Evolutionary conservation across 2,797 vertebrate genomes (phyloP), one percentile per base, ranked within the genome.

Genomic region (Lithobates pipiens): DNA sequence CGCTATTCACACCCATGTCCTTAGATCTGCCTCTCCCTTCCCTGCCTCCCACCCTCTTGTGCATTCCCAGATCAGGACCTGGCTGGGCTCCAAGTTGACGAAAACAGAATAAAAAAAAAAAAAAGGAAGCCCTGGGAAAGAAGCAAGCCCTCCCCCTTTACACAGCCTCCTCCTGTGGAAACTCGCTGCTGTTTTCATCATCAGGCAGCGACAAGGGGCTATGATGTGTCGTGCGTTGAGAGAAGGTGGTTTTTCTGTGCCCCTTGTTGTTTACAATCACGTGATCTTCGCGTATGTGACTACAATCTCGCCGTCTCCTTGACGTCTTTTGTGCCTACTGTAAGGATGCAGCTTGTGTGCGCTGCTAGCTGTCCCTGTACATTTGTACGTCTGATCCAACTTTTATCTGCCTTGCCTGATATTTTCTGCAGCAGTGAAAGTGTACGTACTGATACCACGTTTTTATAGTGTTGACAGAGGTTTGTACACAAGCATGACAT

Each of bases 31-130:
- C 78, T 29, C 29, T 69, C 67, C 69, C 71, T 42, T 32, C 61
- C 72, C 57, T 67, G 16, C 73, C 67, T 57, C 67, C 73, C 85
- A 39, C 68, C 78, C 78, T 39, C 68, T n/a, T 23, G 74, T 82
- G 80, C 85, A 86, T 83, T 86, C 80, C 76, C 76, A 83, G 69
- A 86, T 63, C 85, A 83, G 80, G 27, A 74, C 76, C 70, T 86
- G 85, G 85, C 85, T 29, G n/a, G 21, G 54, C 42, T 74, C 85
- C 85, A 83, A 86, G 75, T 75, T 78, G 69, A 83, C 69, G 76
- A 83, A 83, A 86, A 86, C 85, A 83, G 85, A 75, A 50, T 75
- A 78, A 76, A 76, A 61, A 36, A 32, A 34, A n/a, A n/a, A n/a
- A 36, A 85, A 76, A 83, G 32, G 75, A 83, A 83, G 85, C 85